A percentile compares a stretch with the other conserved stretches of the same genome.
These are phyloP conservation scores for human (Homo sapiens) DNA, from an alignment of 2,113 vertebrate genomes.

Conservation along the genomic window GRCh38 chr4:99383001-99383500, in stretches of 20 bases:
- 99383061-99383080: not conserved
- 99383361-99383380: not conserved
- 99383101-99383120: not conserved
- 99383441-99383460: not conserved
- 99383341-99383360: too few species aligned
- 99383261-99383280: not conserved
- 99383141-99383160: not conserved
- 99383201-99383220: not conserved
- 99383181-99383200: not conserved
- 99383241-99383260: not conserved
- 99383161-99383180: not conserved
- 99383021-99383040: not conserved
- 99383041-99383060: not conserved
- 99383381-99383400: not conserved
- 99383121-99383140: too few species aligned
- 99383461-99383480: not conserved
- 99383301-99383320: not conserved
- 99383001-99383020: too few species aligned
- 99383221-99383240: not conserved
- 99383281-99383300: too few species aligned
- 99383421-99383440: not conserved
- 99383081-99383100: not conserved
- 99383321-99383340: not conserved
- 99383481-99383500: rapidly evolving
- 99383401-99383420: not conserved